Base-by-base conservation (phyloP, 2,797 vertebrate species). In the Halcyon leucocephala region DNA sequence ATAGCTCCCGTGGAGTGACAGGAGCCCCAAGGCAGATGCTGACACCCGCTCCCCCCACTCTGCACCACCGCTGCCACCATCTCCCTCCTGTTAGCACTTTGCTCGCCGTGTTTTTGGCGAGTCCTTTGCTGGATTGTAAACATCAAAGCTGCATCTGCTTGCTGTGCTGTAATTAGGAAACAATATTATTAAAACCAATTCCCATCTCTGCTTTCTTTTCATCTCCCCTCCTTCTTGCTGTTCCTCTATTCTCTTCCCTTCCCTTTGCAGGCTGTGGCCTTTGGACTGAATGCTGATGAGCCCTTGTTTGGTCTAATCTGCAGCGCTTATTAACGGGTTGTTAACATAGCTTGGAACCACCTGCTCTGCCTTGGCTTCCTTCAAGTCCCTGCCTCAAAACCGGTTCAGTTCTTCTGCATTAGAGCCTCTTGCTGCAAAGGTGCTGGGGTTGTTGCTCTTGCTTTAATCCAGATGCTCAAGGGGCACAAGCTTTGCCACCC, bases 161-260 rank as follows among this genome's bases (percentile, higher is more conserved):
- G 6, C 69, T 65, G 57, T n/a, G 89, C 72, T 81, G 65, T 93
- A 95, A 96, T 96, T 95, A 95, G 85, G 86, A 91, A 95, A 95
- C 91, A 96, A 94, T 94, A 93, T 90, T 90, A 93, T 74, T 91
- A 86, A 94, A 90, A 44, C 26, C 70, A 93, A 57, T 90, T 95
- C 90, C 82, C 85, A 55, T 78, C 91, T 78, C 93, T 14, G 61
- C 83, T 92, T 76, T 91, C 82, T 82, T 90, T 91, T 93, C 69
- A 72, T 86, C 84, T 95, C 72, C 77, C 66, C 54, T 91, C 76
- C 84, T 95, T 83, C 70, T 85, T 29, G 37, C 28, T 42, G 65
- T 41, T 78, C 26, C 58, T 90, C 93, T 72, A 12, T 93, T 94
- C 89, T 92, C 26, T 49, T 49, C 25, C 49, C 49, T 29, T 48